Base-by-base conservation (phyloP, 2,113 vertebrate species). In the Thalassarche chlororhynchos region DNA sequence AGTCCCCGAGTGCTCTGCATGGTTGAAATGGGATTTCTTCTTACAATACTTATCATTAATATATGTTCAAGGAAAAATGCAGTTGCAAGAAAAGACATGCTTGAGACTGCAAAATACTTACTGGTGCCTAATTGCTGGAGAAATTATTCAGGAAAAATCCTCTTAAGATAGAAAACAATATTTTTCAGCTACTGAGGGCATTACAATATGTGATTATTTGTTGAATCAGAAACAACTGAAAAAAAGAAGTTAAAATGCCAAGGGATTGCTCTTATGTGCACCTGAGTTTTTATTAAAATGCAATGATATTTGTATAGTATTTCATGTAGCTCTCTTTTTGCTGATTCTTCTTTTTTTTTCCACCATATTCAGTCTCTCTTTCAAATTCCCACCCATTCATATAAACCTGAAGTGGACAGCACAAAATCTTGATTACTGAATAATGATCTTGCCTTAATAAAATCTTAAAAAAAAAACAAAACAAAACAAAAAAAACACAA, bases 41-140 rank as follows among this genome's bases (percentile, higher is more conserved):
- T 96, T 83, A 49, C 58, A 70, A 23, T 77, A 83, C 74, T 58
- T 87, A 55, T 36, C 51, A 76, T 82, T 83, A 64, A 79, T n/a
- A 68, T 60, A 89, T 18, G 62, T 74, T 95, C 36, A 93, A 87
- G 49, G 51, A 89, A 92, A 95, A 89, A 96, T 76, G 87, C 89
- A 92, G 62, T 83, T 95, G 81, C 87, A 96, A 93, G 66, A 83
- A 83, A 89, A 94, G 46, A 88, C 87, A 89, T 96, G 95, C 93
- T 96, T 74, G 40, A 94, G 66, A 85, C 93, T 97, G 81, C 96
- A 93, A 91, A 44, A 96, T 96, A 97, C 95, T 96, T 96, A 96
- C 93, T 96, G 93, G 71, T 89, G 87, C 36, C 91, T 96, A 97
- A 96, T 91, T 96, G 95, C 66, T 95, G 94, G 44, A 96, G 94